Evolutionary conservation across 2,797 vertebrate genomes (phyloP), one percentile per base, ranked within the genome.

Genomic region (Hozukius guyotensis): DNA sequence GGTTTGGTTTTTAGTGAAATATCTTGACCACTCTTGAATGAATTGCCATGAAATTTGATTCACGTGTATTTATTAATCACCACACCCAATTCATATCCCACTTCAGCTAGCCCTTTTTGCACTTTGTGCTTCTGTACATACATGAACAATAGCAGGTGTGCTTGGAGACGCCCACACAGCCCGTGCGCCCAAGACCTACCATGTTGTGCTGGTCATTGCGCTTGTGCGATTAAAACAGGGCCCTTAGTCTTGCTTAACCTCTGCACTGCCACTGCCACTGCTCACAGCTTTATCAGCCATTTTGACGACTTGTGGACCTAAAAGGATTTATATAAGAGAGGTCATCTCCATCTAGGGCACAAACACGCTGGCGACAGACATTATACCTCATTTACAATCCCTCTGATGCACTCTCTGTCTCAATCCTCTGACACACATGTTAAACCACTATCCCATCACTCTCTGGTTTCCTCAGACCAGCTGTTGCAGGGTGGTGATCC

Each of bases 351-450:
- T 63, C 27, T 66, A 59, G 64, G 60, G n/a, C 73, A 80, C 34
- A 29, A 1, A 67, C 34, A 60, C 29, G 29, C 36, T 42, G 20
- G 8, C 12, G 46, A 31, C 57, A 78, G 12, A 72, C 49, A 80
- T 57, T 63, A n/a, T 53, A 65, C 57, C 46, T 24, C 10, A 57
- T 67, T 67, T 59, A 36, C 46, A 72, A 69, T 76, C 70, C 70
- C 38, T 24, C 25, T 72, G 72, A 77, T 63, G 66, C 72, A 27
- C 53, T 86, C 73, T 77, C 78, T 8, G 9, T 75, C 66, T 75
- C n/a, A 61, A 72, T 66, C 75, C 72, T 46, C 46, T 70, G 76
- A 80, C 80, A 69, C 65, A 77, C 65, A 85, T 77, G 20, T 69
- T 72, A 63, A 86, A 77, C 32, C 52, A 49, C 27, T 57, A 18